A percentile compares a stretch with the other conserved stretches of the same genome.
phyloP scores from a whole-genome alignment of 2,797 vertebrate species.

The Sarcoramphus papa region DNA sequence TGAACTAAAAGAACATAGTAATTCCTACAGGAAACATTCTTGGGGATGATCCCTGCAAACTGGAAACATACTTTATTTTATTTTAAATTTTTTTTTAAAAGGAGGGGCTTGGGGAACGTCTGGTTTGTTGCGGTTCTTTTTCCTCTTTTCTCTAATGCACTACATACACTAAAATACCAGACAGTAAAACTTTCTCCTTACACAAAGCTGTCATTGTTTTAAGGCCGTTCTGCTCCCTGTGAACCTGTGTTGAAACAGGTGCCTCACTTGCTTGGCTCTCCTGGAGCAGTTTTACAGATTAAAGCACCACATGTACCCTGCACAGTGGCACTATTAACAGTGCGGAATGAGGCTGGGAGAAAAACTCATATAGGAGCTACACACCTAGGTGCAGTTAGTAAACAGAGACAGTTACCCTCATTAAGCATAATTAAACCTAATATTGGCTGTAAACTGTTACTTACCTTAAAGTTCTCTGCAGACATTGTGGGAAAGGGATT shows the following conservation, averaged over 20 bases:
- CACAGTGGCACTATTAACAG: conserved; percentile 63
- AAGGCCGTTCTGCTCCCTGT: conserved; percentile 4
- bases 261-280: conserved; percentile 57
- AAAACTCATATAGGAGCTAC: conserved; percentile 66
- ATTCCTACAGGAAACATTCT: background rate
- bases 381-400: conserved; percentile 74
- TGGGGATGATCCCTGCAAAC: background rate
- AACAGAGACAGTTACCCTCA: conserved; percentile 72
- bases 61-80: background rate
- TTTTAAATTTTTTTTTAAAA: background rate
- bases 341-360: conserved; percentile 62
- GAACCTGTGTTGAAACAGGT: conserved; percentile 59
- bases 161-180: background rate
- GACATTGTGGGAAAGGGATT: conserved; percentile 70
- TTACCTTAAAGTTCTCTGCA: conserved; percentile 77
- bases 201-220: conserved; percentile 41
- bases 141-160: background rate
- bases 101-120: background rate
- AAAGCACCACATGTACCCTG: conserved; percentile 42
- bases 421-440: conserved; percentile 80
- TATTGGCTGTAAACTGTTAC: conserved; percentile 78
- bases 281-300: conserved; percentile 58
- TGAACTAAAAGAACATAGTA: background rate
- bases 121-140: background rate
- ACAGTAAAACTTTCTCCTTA: conserved; percentile 4